Evolutionary conservation across 2,888 invertebrate genomes (phyloP).

Genomic region (Melinopterus prodromus): DNA sequence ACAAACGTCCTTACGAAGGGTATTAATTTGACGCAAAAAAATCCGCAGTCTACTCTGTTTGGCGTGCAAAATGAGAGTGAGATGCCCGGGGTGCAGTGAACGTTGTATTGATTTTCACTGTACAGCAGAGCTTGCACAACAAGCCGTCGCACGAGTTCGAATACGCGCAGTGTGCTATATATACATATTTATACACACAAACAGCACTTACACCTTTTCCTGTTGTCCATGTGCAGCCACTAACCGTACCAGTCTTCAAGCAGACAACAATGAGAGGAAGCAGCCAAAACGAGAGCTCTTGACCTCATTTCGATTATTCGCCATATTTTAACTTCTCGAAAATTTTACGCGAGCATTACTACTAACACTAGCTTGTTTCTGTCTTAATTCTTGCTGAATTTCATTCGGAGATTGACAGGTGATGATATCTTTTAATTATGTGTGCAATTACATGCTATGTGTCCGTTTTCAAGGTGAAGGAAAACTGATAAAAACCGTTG

Average conservation of each 20-base stretch:
- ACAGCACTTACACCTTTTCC: conserved; percentile 20
- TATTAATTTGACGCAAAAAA: no score
- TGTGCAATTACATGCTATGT: no score
- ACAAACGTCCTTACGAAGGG: no score
- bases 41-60: no score
- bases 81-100: conserved; percentile 24
- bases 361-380: no score
- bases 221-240: background rate
- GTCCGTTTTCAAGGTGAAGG: no score
- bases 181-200: conserved; percentile 14
- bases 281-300: background rate
- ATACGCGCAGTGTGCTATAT: background rate
- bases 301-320: background rate
- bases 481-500: background rate
- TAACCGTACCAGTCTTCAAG: background rate
- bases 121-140: conserved; percentile 24
- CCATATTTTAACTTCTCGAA: no score
- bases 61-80: background rate
- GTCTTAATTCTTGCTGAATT: no score
- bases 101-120: conserved; percentile 27
- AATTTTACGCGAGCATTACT: no score
- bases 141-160: conserved; percentile 10
- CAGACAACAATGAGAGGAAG: background rate
- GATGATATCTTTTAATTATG: no score
- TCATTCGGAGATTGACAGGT: no score